Evolutionary conservation across 2,113 vertebrate species (phyloP).

Genomic region (Rhegmatorhina hoffmannsi): DNA sequence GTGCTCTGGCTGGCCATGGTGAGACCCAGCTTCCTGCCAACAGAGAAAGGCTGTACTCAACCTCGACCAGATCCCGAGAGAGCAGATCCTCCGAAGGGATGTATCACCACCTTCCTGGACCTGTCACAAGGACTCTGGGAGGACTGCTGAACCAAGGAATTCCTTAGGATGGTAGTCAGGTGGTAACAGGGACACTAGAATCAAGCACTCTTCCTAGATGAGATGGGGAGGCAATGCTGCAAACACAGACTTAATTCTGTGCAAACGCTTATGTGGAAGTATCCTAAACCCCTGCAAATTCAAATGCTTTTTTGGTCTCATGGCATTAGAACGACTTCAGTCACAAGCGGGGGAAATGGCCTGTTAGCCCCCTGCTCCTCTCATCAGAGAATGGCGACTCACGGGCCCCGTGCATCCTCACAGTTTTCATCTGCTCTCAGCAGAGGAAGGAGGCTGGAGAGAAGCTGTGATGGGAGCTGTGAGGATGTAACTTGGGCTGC

Average conservation of each 20-base stretch:
- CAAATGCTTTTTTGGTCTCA: not conserved
- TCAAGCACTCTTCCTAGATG: not conserved
- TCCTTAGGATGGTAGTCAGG: not conserved
- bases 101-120: no score
- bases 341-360: fast-evolving
- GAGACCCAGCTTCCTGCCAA: not conserved
- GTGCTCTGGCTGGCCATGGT: fast-evolving
- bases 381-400: not conserved
- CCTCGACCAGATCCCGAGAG: fast-evolving
- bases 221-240: not conserved
- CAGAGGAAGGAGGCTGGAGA: not conserved
- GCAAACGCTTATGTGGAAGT: not conserved
- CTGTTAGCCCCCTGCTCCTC: not conserved
- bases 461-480: not conserved
- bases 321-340: not conserved
- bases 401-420: fast-evolving
- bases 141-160: not conserved
- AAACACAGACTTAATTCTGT: not conserved
- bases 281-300: not conserved
- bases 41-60: not conserved
- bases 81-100: not conserved
- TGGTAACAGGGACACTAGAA: not conserved
- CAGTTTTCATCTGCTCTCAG: not conserved
- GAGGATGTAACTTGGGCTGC: fast-evolving
- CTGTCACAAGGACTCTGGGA: not conserved